Evolutionary conservation across 2,113 vertebrate species (phyloP).

Genomic region (Plecotus auritus): DNA sequence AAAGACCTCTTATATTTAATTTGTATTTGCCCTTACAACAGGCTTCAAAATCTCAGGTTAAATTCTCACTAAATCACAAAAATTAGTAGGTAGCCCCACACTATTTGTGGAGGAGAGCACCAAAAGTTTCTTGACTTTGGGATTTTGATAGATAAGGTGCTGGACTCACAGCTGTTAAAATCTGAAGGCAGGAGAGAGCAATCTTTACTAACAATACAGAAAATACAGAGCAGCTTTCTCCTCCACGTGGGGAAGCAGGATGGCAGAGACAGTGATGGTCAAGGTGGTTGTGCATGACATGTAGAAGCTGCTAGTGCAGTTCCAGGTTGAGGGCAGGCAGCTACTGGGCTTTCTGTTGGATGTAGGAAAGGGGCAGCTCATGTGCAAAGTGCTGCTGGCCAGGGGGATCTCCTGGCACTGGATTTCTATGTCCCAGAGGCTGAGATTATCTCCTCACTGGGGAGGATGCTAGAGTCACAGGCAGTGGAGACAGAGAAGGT

Average conservation of each 20-base stretch:
- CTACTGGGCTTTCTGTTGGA: slow-evolving; percentile 85
- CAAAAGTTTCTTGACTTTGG: neutral
- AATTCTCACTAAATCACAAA: neutral
- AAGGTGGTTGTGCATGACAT: slow-evolving; percentile 75
- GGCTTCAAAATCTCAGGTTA: neutral
- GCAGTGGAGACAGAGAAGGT: slow-evolving; percentile 91
- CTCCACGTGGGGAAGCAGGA: slow-evolving; percentile 61
- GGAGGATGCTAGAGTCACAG: slow-evolving; percentile 84
- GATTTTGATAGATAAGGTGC: neutral
- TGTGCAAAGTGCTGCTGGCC: slow-evolving; percentile 93
- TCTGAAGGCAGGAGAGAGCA: neutral
- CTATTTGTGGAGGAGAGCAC: neutral
- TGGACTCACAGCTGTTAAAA: neutral
- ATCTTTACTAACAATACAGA: neutral
- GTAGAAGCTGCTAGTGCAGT: slow-evolving; percentile 93
- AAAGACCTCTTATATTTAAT: neutral
- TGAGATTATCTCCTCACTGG: slow-evolving; percentile 90
- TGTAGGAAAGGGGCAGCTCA: slow-evolving; percentile 91
- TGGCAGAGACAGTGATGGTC: neutral
- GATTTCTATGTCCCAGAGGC: slow-evolving; percentile 91
- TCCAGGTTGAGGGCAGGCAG: slow-evolving; percentile 91
- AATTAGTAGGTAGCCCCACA: neutral
- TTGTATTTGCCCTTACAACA: neutral
- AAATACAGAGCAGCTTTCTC: neutral
- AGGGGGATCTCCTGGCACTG: slow-evolving; percentile 93